Evolutionary conservation across 1,140 invertebrate genomes (phyloP), one percentile per base, ranked within the genome.

Genomic region (Drosophila micromelanica): DNA sequence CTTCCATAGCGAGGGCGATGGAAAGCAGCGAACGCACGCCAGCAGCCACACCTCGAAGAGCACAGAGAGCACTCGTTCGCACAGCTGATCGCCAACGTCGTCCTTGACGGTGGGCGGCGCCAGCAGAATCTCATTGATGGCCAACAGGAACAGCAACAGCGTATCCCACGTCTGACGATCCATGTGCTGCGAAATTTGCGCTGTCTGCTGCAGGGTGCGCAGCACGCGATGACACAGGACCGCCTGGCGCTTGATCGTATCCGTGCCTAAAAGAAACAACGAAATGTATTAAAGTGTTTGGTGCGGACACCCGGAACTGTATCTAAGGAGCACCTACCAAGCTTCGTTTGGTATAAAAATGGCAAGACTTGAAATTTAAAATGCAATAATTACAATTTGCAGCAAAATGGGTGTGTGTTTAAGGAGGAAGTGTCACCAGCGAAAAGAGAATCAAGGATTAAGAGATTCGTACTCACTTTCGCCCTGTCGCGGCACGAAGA

Each of bases 11-110:
- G 97, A 97, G 9, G 98, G 98, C 5, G 97, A 96, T 11, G 98
- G 98, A 93, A 94, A 94, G 92, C 96, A 98, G 57, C 96, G 95
- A 52, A 95, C 95, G 92, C 98, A 99, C 1, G 98, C 97, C 17
- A 98, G 92, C 20, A 99, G 93, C 98, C 98, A 99, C 1, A 99
- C 96, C 93, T 99, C 97, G 92, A 99, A 97, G 13, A 99, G 94
- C 27, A 98, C 98, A 65, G 96, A 97, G 6, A 99, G 93, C 37
- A 99, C 97, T 49, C 98, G 93, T 91, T 99, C 97, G 92, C 98
- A 98, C 17, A 99, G 93, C 87, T 99, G 97, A 91, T 98, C 98
- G 0, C 98, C 98, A 49, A 98, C 97, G 92, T 98, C 97, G 92
- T 98, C 97, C 93, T 97, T 97, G 15, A 98, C 95, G 15, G 96